Percentiles rank a stretch among this genome's conserved stretches.
These are phyloP conservation scores for Capromys pilorides DNA, from an alignment of 2,797 vertebrate species.

Conservation along the genomic window DNA sequence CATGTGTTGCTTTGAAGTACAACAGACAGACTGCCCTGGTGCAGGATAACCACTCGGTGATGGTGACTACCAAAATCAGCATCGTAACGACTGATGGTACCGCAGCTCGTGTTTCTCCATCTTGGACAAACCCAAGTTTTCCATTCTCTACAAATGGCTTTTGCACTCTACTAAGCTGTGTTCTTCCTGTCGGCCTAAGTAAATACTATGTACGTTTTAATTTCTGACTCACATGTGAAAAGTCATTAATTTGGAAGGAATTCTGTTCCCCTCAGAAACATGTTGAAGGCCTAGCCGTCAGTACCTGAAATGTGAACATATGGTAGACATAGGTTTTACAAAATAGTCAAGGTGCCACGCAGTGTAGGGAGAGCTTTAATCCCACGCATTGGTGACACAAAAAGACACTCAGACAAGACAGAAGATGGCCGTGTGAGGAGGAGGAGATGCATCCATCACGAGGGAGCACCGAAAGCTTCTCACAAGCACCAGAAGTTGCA, in stretches of 20 bases:
- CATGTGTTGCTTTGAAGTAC: not conserved
- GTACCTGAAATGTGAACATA: not conserved
- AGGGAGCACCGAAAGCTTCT: not conserved
- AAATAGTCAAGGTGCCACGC: not conserved
- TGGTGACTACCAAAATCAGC: not conserved
- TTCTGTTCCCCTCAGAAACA: not conserved
- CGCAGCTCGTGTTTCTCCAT: not conserved
- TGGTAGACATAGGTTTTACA: not conserved
- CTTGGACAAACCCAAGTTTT: not conserved
- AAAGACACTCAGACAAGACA: not conserved
- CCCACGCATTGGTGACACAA: not conserved
- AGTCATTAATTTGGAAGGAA: not conserved
- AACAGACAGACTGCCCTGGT: rapidly evolving
- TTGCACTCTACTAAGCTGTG: not conserved
- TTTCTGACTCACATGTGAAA: not conserved
- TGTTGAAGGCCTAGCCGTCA: not conserved
- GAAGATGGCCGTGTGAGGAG: not conserved
- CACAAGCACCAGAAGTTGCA: not conserved
- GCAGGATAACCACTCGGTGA: rapidly evolving
- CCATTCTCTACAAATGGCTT: not conserved
- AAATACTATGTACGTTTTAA: not conserved
- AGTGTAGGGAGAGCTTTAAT: not conserved
- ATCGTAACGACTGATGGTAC: rapidly evolving
- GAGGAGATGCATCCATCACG: no score
- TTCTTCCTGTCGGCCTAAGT: not conserved